A percentile compares a stretch with the other conserved stretches of the same genome.
Conservation (phyloP, 2,797 vertebrate species). For the Acanthis flammea region DNA sequence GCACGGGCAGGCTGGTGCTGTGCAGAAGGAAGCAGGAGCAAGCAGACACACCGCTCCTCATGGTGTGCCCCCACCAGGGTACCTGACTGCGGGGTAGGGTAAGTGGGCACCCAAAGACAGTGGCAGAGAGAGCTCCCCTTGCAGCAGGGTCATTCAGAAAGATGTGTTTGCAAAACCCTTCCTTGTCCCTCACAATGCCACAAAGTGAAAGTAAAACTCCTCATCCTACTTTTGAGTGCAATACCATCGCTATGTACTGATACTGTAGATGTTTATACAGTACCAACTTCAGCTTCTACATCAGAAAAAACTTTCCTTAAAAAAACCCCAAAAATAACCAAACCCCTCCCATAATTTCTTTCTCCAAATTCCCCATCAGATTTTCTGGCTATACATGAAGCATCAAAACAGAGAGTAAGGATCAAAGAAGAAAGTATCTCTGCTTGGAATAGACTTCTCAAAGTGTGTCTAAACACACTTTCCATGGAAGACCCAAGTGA, state of each 20-base stretch:
- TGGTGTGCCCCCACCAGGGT: accelerated
- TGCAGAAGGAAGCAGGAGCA: accelerated
- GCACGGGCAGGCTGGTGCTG: not conserved
- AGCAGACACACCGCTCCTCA: not conserved
- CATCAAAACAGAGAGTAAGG: not conserved
- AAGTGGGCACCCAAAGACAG: not conserved
- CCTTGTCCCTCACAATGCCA: not conserved
- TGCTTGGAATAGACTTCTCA: not conserved
- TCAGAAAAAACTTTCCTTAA: not conserved
- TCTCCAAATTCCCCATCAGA: not conserved
- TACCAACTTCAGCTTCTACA: not conserved
- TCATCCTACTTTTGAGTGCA: not conserved
- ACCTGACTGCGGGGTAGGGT: not conserved
- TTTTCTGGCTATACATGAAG: not conserved
- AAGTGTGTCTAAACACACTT: not conserved
- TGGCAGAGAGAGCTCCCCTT: accelerated
- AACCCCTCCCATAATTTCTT: not conserved
- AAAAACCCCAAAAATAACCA: accelerated
- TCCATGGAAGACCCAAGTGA: not conserved
- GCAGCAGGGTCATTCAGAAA: not conserved
- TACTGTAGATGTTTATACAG: accelerated
- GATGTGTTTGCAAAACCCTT: not conserved
- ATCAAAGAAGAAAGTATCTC: not conserved
- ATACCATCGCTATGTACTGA: not conserved
- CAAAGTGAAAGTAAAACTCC: constrained; percentile 23